Base-by-base conservation (phyloP, 2,888 invertebrate genomes). In the Macaria notata region DNA sequence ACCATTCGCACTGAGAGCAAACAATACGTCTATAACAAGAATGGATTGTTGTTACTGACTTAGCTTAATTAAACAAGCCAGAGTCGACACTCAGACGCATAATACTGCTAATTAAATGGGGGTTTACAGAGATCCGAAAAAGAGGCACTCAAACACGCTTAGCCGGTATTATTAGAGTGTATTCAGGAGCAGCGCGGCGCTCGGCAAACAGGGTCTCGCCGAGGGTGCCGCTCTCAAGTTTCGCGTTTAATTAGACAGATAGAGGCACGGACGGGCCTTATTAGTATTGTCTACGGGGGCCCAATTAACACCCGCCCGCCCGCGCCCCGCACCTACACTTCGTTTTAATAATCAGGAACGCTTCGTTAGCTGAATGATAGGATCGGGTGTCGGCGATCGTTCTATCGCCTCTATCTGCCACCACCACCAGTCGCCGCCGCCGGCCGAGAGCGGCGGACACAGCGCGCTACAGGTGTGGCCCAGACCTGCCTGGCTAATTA, bases 261-360 rank as follows among this genome's bases (percentile, higher is more conserved):
- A 90, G 89, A 89, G 82, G 86, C 89, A 87, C 89, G 89, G 88
- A 87, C 89, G 86, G 83, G 88, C 86, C 90, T 91, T 91, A 91
- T 91, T 91, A 91, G 90, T 90, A 91, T 91, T 91, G 90, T 91
- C 90, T 91, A 88, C 89, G 88, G 90, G 88, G 87, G 89, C 89
- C 89, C 90, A 91, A 91, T 90, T 90, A 91, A 89, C 91, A 87
- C 91, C 83, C 82, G 82, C 50, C 85, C 81, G 75, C 83, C 9
- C 41, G 41, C 41, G 81, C 85, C 82, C 75, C 86, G 79, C 82
- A 79, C 82, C 88, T 75, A 78, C 80, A 84, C 82, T 84, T 87
- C 86, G 85, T 88, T 91, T 89, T 89, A 87, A 90, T 90, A 89
- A 91, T 88, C 87, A 88, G 87, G 87, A 88, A 88, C 84, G 85